phyloP scores from a whole-genome alignment of 1,140 invertebrate genomes.

The Mactra quadrangularis region DNA sequence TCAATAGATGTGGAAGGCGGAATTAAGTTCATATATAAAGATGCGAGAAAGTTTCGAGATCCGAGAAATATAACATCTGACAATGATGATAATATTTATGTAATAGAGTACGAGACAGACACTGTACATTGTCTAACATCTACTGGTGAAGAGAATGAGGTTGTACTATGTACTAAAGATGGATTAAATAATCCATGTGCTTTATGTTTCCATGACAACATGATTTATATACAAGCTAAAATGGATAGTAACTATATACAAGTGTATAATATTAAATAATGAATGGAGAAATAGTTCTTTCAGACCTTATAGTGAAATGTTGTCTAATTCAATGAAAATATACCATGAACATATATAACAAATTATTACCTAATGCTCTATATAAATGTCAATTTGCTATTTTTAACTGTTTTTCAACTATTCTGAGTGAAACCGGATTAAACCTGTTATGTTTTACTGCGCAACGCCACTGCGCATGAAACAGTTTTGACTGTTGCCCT shows the following conservation, averaged over 20 bases:
- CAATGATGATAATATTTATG: slow-evolving; percentile 44
- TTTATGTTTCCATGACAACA: slow-evolving; percentile 1
- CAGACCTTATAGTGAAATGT: no score
- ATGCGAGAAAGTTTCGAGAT: slow-evolving; percentile 33
- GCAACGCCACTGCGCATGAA: no score
- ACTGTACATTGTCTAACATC: slow-evolving; percentile 24
- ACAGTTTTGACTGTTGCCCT: no score
- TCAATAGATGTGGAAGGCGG: slow-evolving; percentile 34
- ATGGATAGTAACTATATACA: slow-evolving; percentile 46
- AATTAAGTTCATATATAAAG: slow-evolving; percentile 31
- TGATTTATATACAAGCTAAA: slow-evolving; percentile 49
- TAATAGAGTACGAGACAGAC: slow-evolving; percentile 40
- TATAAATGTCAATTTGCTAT: no score
- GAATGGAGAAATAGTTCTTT: no score
- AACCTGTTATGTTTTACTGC: no score
- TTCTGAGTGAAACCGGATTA: no score
- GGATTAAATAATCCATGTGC: slow-evolving; percentile 48
- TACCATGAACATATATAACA: no score
- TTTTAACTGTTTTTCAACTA: no score
- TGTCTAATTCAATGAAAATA: no score
- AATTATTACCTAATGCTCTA: no score
- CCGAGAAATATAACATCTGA: slow-evolving; percentile 51
- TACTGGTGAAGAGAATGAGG: slow-evolving; percentile 7
- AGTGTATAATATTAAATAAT: slow-evolving; percentile 28
- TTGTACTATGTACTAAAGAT: slow-evolving; percentile 45